These are phyloP conservation scores for Cantharis rufa DNA, from an alignment of 2,888 invertebrate species.

Conservation along the genomic window DNA sequence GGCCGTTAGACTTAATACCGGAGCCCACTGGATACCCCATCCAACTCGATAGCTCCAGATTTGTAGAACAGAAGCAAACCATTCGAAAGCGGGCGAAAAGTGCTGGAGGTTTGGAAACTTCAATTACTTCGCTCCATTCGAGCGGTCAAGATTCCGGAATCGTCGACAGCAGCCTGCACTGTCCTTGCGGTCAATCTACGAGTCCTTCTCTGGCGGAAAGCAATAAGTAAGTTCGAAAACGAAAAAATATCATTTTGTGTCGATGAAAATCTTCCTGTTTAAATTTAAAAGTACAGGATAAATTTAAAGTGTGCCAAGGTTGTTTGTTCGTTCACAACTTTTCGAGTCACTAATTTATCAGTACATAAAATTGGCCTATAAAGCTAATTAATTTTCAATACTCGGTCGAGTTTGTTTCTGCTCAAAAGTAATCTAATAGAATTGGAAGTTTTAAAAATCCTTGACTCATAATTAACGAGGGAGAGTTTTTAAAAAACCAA, in stretches of 20 bases:
- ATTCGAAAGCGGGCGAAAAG: conserved; percentile 48
- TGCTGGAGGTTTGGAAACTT: conserved; percentile 65
- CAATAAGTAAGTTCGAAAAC: conserved; percentile 63
- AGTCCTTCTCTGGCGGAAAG: conserved; percentile 70
- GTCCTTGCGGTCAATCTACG: conserved; percentile 70
- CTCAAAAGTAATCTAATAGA: neutral
- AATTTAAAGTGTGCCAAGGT: conserved; percentile 35
- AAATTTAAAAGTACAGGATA: neutral
- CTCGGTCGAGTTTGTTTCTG: neutral
- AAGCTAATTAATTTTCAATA: conserved; percentile 13
- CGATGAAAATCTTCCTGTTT: neutral
- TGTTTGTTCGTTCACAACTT: conserved; percentile 4
- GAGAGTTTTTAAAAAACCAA: neutral
- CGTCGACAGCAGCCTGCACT: conserved; percentile 60
- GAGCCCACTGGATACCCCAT: conserved; percentile 39
- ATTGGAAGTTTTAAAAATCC: neutral
- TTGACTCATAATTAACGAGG: neutral
- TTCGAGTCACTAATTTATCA: conserved; percentile 3
- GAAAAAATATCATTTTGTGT: conserved; percentile 33
- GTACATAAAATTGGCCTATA: neutral
- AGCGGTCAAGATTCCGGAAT: conserved; percentile 84
- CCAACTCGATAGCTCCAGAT: conserved; percentile 47
- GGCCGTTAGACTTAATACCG: conserved; percentile 45
- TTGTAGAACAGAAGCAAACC: conserved; percentile 32
- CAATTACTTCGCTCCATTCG: conserved; percentile 79